phyloP scores from a whole-genome alignment of 2,888 invertebrate species.

The Phytoseiulus persimilis region DNA sequence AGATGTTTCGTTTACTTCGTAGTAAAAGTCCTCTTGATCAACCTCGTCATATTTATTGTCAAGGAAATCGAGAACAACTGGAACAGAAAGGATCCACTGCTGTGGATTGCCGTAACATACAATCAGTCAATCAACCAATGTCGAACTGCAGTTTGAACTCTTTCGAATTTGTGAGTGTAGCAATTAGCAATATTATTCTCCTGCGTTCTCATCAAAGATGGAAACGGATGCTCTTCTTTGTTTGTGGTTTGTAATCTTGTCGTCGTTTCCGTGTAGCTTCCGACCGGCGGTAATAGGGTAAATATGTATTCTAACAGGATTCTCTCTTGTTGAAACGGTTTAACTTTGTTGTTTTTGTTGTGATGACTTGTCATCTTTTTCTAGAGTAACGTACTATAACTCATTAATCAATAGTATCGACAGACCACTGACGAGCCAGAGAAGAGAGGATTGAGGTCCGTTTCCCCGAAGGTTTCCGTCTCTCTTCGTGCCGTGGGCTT shows the following conservation, averaged over 20 bases:
- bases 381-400: not conserved
- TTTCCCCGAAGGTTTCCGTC: not conserved
- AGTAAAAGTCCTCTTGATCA: not conserved
- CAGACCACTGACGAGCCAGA: not conserved
- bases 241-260: not conserved
- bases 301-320: not conserved
- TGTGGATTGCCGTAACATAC: not conserved
- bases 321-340: not conserved
- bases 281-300: not conserved
- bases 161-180: not conserved
- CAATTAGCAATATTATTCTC: not conserved
- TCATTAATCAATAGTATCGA: not conserved
- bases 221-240: not conserved
- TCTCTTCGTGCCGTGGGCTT: not conserved
- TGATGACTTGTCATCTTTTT: not conserved
- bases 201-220: not conserved
- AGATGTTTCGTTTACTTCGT: not conserved
- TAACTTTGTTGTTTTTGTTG: not conserved
- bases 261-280: not conserved
- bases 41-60: not conserved
- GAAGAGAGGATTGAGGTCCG: not conserved
- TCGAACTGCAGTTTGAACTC: not conserved
- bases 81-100: not conserved
- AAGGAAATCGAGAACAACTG: not conserved
- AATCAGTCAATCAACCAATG: not conserved